Base-by-base conservation (phyloP, 1,140 invertebrate genomes). In the Cylas formicarius region DNA sequence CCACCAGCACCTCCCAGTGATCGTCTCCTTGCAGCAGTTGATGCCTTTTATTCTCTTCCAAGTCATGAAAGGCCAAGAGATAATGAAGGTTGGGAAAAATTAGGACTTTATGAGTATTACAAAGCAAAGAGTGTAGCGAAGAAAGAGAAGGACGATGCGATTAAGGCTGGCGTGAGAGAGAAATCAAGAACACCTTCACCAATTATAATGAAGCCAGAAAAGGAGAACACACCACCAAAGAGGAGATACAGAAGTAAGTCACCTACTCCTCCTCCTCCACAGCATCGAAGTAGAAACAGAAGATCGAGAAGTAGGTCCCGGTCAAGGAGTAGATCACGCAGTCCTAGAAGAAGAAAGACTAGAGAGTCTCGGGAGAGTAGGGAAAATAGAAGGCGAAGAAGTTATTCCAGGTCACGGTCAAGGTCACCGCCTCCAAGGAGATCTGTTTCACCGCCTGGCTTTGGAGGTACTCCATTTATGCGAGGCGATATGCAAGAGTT, bases 61-160 rank as follows among this genome's bases (percentile, higher is more conserved):
- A 86, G 86, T 48, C 92, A 97, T 63, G 92, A 97, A 55, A 77
- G 89, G 44, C 92, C 93, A 0, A 71, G 92, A 58, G 93, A 97
- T 67, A 93, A 89, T 70, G 93, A 97, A 64, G 94, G 95, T 26
- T 97, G 94, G 94, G 94, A 97, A 65, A 93, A 95, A 67, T 71
- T 97, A 57, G 92, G 90, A 44, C 71, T 98, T 14, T 97, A 96
- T 67, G 94, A 97, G 71, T 98, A 95, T 69, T 97, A 91, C 67
- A 92, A 91, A 72, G 88, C 91, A 0, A 98, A 97, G 69, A 90
- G 91, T 69, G 73, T 79, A 31, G 90, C 91, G 0, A 78, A 83
- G 46, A 91, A 90, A 62, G 77, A 84, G 53, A 94, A 92, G 67
- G 89, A 94, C 60, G 84, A 92, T 32, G 84, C 85, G 31, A 82